These are phyloP conservation scores for Thymallus thymallus DNA, from an alignment of 2,113 vertebrate genomes.

Conservation along the genomic window DNA sequence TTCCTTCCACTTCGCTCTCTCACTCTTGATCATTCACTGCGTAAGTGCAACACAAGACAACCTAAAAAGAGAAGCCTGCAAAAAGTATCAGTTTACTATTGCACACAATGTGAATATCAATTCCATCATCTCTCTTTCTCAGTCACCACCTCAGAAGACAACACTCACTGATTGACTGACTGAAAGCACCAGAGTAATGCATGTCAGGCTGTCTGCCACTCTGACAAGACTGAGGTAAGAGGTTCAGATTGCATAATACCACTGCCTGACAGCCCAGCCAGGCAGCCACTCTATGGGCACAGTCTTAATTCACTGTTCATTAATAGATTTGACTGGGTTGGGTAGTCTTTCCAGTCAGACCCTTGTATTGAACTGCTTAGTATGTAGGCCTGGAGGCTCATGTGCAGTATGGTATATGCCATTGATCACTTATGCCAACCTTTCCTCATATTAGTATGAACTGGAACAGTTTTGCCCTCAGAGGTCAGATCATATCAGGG, in stretches of 20 bases:
- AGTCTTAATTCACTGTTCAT: conserved; percentile 55
- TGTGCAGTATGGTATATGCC: neutral
- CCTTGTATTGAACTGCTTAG: conserved; percentile 3
- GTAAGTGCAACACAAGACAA: conserved; percentile 6
- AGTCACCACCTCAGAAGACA: neutral
- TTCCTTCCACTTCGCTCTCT: conserved; percentile 28
- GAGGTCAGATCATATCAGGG: too few species aligned
- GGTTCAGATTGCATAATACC: conserved; percentile 50
- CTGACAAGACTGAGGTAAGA: conserved; percentile 14
- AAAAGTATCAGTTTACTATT: neutral
- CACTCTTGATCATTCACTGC: conserved; percentile 26
- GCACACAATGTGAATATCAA: conserved; percentile 13
- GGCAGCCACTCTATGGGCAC: conserved; percentile 38
- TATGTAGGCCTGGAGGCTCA: neutral
- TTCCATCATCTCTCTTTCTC: neutral
- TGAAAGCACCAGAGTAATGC: neutral
- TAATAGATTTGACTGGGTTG: conserved; percentile 51
- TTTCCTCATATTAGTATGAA: neutral
- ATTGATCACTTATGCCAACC: neutral
- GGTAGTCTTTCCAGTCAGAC: conserved; percentile 18
- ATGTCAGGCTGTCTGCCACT: neutral
- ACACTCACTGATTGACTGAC: neutral
- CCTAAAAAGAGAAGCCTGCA: conserved; percentile 20
- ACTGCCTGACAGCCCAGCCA: conserved; percentile 3
- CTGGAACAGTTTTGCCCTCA: neutral